Conservation (phyloP, 2,797 vertebrate species). For the Dallia pectoralis region DNA sequence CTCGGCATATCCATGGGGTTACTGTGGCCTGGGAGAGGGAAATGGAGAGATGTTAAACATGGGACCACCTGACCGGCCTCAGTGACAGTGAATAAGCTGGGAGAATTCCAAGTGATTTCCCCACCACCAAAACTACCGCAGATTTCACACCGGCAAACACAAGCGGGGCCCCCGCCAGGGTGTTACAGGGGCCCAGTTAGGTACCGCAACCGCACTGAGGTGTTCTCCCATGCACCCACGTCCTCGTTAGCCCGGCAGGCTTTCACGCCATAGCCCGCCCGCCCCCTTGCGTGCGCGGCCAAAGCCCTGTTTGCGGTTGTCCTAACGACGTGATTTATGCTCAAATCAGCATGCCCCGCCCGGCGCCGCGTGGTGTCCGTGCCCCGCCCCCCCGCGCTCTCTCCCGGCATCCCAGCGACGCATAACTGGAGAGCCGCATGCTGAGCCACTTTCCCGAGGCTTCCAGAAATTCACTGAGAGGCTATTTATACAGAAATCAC, state of each 20-base stretch:
- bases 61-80: background rate
- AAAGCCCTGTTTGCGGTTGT: background rate
- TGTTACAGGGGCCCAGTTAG: no score
- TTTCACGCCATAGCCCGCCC: background rate
- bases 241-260: background rate
- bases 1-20: constrained; percentile 99
- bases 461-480: constrained; percentile 20
- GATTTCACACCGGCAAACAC: background rate
- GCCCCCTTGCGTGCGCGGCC: constrained; percentile 21
- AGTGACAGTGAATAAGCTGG: background rate
- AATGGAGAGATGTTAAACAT: background rate
- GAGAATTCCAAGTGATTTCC: background rate
- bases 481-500: constrained; percentile 35
- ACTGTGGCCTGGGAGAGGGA: constrained; percentile 83
- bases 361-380: background rate
- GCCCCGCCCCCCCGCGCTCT: background rate
- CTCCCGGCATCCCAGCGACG: constrained; percentile 30
- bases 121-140: background rate
- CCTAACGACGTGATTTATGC: constrained; percentile 34
- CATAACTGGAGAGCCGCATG: constrained; percentile 32
- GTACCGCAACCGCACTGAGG: background rate
- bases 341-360: constrained; percentile 1
- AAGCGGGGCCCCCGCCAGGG: background rate
- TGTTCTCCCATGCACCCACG: background rate
- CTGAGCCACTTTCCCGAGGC: constrained; percentile 18